Evolutionary conservation across 2,797 vertebrate genomes (phyloP), one percentile per base, ranked within the genome.

Genomic region (Lithobates pipiens): DNA sequence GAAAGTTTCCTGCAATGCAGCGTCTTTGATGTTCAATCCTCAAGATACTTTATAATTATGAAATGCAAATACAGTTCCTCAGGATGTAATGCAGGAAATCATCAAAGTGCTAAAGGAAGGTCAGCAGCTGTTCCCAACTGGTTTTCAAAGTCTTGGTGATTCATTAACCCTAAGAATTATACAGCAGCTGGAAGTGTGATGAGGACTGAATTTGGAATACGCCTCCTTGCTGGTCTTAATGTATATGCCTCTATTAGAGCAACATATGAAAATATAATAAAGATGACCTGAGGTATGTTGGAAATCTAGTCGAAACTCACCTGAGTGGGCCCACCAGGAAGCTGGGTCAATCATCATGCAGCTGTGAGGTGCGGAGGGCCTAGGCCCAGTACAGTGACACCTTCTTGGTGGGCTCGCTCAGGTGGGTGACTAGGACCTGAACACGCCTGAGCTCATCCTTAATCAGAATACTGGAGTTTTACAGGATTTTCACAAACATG

Each of bases 11-110:
- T 67, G 70, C 63, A 74, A 80, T 36, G 61, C 27, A 25, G 6
- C 68, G 63, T 74, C 84, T 85, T 85, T 85, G 84, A 85, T 85
- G 63, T 85, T 36, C 18, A 80, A 85, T 76, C 72, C 84, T 44
- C 84, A 9, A 70, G 63, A 85, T 70, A 81, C 67, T 81, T 80
- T 74, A 76, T 80, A 85, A 85, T 80, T 85, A 80, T 85, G 84
- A 73, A 85, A 85, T 85, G 84, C 71, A 80, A 85, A 85, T 85
- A 69, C 34, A 61, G 65, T 44, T 70, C 84, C 73, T 76, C 81
- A 82, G 84, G 78, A 76, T 81, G 77, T 57, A 76, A 61, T 57
- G 36, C 39, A 69, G 72, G 79, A 63, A 71, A 42, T 86, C 78
- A 86, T 82, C 78, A 81, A 86, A 82, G 78, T 42, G 29, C 46